These are phyloP conservation scores for Ivindomyrus marchei DNA, from an alignment of 2,113 vertebrate species.

Conservation along the genomic window DNA sequence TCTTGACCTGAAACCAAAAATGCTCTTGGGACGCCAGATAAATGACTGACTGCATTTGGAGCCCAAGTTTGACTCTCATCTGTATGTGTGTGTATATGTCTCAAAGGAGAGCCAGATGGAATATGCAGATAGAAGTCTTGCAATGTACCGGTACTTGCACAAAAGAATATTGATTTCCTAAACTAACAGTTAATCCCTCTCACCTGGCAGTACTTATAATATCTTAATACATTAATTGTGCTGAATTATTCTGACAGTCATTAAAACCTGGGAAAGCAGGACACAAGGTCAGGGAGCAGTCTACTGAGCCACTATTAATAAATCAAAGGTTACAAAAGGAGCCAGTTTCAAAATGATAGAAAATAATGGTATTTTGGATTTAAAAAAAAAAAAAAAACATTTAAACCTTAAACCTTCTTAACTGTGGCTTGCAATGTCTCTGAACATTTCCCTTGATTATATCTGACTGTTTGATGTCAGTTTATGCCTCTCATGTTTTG, in stretches of 20 bases:
- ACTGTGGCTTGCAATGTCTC: neutral
- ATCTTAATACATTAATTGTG: neutral
- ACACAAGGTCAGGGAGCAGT: neutral
- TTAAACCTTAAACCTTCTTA: neutral
- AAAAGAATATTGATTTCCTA: neutral
- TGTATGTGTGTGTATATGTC: neutral
- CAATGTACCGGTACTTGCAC: neutral
- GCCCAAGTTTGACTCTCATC: neutral
- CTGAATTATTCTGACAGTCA: neutral
- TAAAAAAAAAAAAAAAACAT: neutral
- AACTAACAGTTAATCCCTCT: neutral
- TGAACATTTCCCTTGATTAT: neutral
- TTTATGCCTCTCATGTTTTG: constrained; percentile 41
- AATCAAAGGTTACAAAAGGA: neutral
- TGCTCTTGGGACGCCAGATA: neutral
- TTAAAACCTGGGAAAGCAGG: neutral
- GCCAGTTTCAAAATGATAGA: neutral
- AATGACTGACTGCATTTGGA: neutral
- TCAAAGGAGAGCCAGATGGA: neutral
- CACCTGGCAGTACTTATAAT: neutral
- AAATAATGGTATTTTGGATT: neutral
- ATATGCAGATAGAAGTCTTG: neutral
- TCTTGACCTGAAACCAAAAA: neutral
- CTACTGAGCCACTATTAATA: neutral
- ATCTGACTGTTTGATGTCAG: neutral